These are phyloP conservation scores for Cepaea hortensis DNA, from an alignment of 2,888 invertebrate genomes.

Conservation along the genomic window DNA sequence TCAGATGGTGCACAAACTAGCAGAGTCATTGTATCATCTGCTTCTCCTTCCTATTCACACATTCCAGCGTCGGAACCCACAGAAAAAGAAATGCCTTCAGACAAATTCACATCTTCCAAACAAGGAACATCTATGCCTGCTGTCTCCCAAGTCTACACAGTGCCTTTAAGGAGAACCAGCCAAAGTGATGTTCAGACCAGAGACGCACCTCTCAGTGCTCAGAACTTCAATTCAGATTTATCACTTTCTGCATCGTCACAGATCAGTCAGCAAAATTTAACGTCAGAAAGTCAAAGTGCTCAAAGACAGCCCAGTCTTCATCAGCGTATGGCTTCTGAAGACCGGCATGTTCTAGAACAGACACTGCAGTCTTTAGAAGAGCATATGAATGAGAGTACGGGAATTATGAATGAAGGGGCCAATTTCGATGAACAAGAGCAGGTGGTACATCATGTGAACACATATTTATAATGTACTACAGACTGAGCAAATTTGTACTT, in stretches of 20 bases:
- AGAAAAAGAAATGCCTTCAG: conserved; percentile 68
- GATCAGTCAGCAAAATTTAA: background rate
- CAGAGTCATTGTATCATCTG: background rate
- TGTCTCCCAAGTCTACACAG: conserved; percentile 26
- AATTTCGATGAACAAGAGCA: conserved; percentile 41
- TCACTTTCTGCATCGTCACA: conserved; percentile 3
- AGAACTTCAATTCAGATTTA: background rate
- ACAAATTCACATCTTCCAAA: conserved; percentile 63
- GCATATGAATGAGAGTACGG: conserved; percentile 37
- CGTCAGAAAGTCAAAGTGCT: background rate
- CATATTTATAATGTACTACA: conserved; percentile 14
- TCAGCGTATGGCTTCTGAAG: conserved; percentile 44
- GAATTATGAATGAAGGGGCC: conserved; percentile 35
- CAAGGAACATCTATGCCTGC: conserved; percentile 47
- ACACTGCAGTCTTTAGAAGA: conserved; percentile 42
- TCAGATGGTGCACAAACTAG: background rate
- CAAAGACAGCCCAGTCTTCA: conserved; percentile 22
- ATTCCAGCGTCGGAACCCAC: conserved; percentile 30
- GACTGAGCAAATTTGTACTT: background rate
- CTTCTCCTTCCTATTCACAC: conserved; percentile 8
- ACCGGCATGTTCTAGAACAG: conserved; percentile 35
- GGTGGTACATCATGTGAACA: conserved; percentile 10
- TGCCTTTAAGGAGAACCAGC: conserved; percentile 21
- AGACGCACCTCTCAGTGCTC: background rate
- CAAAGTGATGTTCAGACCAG: conserved; percentile 21